Percentiles rank a stretch among this genome's conserved stretches.
phyloP scores from a whole-genome alignment of 2,113 vertebrate species.

The Spilogale gracilis region DNA sequence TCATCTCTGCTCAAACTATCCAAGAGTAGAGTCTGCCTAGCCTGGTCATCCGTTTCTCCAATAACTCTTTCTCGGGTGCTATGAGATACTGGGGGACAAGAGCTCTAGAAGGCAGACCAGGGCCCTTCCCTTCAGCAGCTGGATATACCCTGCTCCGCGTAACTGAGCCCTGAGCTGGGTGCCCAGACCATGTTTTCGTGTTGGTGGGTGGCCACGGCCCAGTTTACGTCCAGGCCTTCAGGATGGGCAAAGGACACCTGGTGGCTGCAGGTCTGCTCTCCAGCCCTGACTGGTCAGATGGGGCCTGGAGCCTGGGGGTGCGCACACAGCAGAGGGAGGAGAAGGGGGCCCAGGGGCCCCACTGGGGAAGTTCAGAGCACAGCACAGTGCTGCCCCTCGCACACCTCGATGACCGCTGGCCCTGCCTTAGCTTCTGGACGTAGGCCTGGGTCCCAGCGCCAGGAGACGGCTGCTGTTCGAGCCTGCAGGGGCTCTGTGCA shows the following conservation, averaged over 20 bases:
- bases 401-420: background rate
- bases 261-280: background rate
- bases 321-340: background rate
- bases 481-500: background rate
- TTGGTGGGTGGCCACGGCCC: background rate
- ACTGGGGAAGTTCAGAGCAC: background rate
- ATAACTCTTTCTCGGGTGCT: background rate
- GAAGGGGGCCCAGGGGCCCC: background rate
- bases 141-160: background rate
- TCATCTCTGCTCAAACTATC: background rate
- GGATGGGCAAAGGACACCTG: background rate
- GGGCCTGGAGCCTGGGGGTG: background rate
- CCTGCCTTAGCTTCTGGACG: background rate
- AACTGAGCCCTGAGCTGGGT: background rate
- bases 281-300: background rate
- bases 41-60: background rate
- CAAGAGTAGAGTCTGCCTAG: background rate
- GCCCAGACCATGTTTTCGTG: background rate
- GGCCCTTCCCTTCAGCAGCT: background rate
- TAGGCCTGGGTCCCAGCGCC: background rate
- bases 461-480: background rate
- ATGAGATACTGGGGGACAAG: background rate
- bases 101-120: background rate
- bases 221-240: background rate
- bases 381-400: background rate